Evolutionary conservation across 2,888 invertebrate species (phyloP).

Genomic region (Carcina quercana): DNA sequence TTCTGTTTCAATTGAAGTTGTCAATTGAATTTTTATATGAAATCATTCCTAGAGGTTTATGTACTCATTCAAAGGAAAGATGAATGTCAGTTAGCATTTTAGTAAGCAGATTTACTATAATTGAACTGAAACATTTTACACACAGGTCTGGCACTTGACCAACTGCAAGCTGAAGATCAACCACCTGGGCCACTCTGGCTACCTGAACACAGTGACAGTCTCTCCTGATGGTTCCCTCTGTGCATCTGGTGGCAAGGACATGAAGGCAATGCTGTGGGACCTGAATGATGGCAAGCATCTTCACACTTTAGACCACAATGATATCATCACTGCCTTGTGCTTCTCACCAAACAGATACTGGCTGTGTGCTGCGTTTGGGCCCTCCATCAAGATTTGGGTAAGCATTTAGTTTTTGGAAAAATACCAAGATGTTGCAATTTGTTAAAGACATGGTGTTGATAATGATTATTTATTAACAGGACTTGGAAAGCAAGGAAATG

Average conservation of each 20-base stretch:
- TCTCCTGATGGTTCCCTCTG: conserved; percentile 99
- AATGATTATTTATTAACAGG: conserved; percentile 63
- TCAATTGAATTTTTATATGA: too few relatives aligned
- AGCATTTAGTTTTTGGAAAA: conserved; percentile 26
- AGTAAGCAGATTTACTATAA: too few relatives aligned
- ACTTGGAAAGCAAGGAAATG: conserved; percentile 99
- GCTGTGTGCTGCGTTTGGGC: conserved; percentile 99
- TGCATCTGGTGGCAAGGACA: conserved; percentile 99
- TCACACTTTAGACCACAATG: conserved; percentile 98
- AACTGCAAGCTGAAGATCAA: conserved; percentile 99
- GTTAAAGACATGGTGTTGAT: neutral
- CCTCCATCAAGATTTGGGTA: conserved; percentile 98
- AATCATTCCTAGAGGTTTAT: too few relatives aligned
- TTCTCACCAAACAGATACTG: conserved; percentile 99
- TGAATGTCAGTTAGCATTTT: too few relatives aligned
- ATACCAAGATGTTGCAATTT: neutral
- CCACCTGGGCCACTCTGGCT: conserved; percentile 97
- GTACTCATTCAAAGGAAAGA: too few relatives aligned
- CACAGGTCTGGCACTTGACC: conserved; percentile 96
- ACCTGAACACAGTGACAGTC: conserved; percentile 98
- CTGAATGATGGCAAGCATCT: conserved; percentile 99
- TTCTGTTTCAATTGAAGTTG: neutral
- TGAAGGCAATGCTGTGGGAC: conserved; percentile 99
- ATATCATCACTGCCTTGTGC: conserved; percentile 97
- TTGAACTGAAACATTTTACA: neutral